Evolutionary conservation across 1,140 invertebrate species (phyloP), one percentile per base, ranked within the genome.

Genomic region (Listronotus bonariensis): DNA sequence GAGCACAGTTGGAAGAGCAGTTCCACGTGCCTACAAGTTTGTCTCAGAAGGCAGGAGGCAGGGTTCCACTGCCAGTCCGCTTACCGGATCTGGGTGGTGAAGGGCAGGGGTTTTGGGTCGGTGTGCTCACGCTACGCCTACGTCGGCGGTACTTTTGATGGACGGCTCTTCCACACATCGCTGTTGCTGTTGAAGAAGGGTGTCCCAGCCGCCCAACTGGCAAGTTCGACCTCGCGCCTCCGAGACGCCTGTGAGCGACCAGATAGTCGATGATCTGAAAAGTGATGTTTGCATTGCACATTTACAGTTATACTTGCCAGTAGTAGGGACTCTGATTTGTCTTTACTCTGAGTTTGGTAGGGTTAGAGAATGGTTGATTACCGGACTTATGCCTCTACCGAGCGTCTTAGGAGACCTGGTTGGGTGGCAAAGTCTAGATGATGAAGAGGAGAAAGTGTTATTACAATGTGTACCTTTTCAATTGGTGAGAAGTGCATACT

Each of bases 71-170:
- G 1, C n/a, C n/a, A 89, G 79, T n/a, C 88, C 88, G 12, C 87
- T 88, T 70, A 90, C 88, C 86, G 84, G 32, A 89, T 90, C n/a
- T n/a, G n/a, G n/a, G n/a, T 9, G 89, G 88, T 32, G 87, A 89
- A 90, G 75, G 34, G 82, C 82, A 61, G 79, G 84, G n/a, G 81
- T 87, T 76, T 76, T 84, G 61, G 69, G 84, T 71, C 75, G 70
- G 41, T 75, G 77, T 9, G 71, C 70, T n/a, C 15, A 76, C 76
- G 65, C 73, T 78, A 49, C 74, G 68, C 32, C 74, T 68, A 53
- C 76, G 61, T 38, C 77, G 69, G 8, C 77, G 64, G 41, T 77
- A 74, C 41, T n/a, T n/a, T n/a, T n/a, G 69, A 41, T 6, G 71
- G 64, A 15, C 41, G 71, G 60, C 10, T 74, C 69, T 17, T 60